Base-by-base conservation (phyloP, 2,888 invertebrate species). In the Nomada lathburiana region DNA sequence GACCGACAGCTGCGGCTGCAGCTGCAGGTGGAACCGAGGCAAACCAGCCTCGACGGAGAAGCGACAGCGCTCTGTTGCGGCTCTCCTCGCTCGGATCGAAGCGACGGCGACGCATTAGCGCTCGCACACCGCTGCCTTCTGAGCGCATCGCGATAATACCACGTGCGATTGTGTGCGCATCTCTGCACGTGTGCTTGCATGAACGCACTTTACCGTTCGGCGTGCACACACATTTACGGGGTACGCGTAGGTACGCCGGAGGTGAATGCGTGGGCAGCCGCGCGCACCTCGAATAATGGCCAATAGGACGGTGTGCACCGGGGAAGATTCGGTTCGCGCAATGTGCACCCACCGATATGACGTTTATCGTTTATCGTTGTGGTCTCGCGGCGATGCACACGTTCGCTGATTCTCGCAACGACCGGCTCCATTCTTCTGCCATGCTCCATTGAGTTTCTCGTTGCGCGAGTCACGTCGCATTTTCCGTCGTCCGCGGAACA, bases 1-100 rank as follows among this genome's bases (percentile, higher is more conserved):
- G 72, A 82, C 77, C 77, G 74, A 74, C 82, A 83, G 83, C 73
- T 81, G 81, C 83, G 73, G 76, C 82, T 72, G 75, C 76, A 80
- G 76, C 65, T 80, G 80, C 75, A 79, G 82, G 70, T 74, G 47
- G 74, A 68, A 67, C 55, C 62, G 36, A 70, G 55, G 62, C 63
- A 76, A 53, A 57, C 72, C 64, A 73, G 71, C 36, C 47, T 52
- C 78, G 73, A 72, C 73, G 81, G 53, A 65, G 74, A 72, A 67
- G 47, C 71, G 70, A 50, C 76, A 47, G 36, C 57, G 68, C 67
- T 73, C 83, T 72, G 69, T 76, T 73, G 75, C 65, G 64, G 59
- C 71, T 59, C 82, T 50, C 80, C 53, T 42, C 79, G 36, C 44
- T 2, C 63, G 71, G 67, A 81, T 83, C 83, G 81, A 81, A 83